Percentiles rank a stretch among this genome's conserved stretches.
Evolutionary conservation across 2,888 invertebrate species (phyloP).

Genomic region (Sialis lutaria): DNA sequence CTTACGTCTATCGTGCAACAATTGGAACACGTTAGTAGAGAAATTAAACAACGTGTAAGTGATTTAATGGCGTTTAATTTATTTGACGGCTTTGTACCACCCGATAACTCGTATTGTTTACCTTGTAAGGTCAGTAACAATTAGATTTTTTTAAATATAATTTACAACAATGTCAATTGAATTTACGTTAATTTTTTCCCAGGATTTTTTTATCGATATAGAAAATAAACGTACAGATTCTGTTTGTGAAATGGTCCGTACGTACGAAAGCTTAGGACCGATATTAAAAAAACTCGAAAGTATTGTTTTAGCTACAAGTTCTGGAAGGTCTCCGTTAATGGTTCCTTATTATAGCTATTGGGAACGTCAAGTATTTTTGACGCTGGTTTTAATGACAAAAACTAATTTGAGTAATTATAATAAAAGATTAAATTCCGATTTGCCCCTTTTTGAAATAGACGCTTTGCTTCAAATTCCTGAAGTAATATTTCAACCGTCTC

Average conservation of each 20-base stretch:
- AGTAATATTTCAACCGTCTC: conserved; percentile 55
- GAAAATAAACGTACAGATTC: conserved; percentile 50
- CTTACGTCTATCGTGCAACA: conserved; percentile 48
- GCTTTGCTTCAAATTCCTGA: conserved; percentile 57
- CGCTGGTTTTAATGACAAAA: conserved; percentile 45
- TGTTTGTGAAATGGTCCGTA: conserved; percentile 44
- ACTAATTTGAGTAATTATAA: conserved; percentile 57
- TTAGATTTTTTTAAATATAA: not conserved
- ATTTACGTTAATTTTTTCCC: conserved; percentile 7
- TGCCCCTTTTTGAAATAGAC: conserved; percentile 62
- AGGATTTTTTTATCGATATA: conserved; percentile 57
- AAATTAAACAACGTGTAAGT: conserved; percentile 37
- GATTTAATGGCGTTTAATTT: conserved; percentile 38
- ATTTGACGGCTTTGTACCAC: conserved; percentile 28
- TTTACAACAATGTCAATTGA: no score
- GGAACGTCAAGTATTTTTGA: conserved; percentile 62
- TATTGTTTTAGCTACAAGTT: conserved; percentile 60
- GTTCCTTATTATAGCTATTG: conserved; percentile 60
- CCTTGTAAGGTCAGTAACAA: conserved; percentile 27
- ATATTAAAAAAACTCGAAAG: conserved; percentile 74
- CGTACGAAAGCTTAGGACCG: conserved; percentile 67
- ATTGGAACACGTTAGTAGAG: conserved; percentile 46
- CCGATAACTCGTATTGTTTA: conserved; percentile 23
- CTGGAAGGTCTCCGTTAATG: conserved; percentile 59
- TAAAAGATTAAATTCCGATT: conserved; percentile 31